Conservation (phyloP, 2,113 vertebrate species). For the Bubalus kerabau region DNA sequence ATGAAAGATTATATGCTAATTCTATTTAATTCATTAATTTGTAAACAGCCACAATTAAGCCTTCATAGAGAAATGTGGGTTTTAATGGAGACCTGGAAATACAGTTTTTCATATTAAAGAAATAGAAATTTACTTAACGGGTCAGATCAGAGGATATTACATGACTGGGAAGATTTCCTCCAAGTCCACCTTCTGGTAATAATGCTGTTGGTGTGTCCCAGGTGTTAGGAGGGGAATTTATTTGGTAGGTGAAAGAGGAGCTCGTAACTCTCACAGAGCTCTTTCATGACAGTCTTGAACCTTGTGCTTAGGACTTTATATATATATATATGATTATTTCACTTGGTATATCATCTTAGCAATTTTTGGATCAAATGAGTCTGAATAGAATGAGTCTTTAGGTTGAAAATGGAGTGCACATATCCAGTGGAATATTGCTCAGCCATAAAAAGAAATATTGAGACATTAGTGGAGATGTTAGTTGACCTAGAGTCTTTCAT, state of each 20-base stretch:
- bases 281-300: not conserved
- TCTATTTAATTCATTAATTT: not conserved
- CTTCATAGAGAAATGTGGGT: not conserved
- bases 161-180: not conserved
- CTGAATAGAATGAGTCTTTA: not conserved
- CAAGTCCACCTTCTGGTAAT: not conserved
- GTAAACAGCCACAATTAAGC: not conserved
- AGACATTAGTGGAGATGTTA: too few relatives aligned
- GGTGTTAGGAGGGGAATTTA: not conserved
- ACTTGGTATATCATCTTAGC: not conserved
- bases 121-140: not conserved
- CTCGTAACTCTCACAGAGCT: not conserved
- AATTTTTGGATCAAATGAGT: not conserved
- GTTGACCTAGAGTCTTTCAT: too few relatives aligned
- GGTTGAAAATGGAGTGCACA: not conserved
- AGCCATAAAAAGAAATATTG: not conserved
- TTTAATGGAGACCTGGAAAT: not conserved
- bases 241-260: not conserved
- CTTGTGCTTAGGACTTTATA: not conserved
- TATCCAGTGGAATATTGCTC: not conserved
- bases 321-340: not conserved
- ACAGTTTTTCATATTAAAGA: not conserved
- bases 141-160: not conserved
- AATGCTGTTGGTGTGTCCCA: not conserved
- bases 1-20: not conserved